Evolutionary conservation across 2,888 invertebrate genomes (phyloP), one percentile per base, ranked within the genome.

Genomic region (Imbricaverruca yamaguchii): DNA sequence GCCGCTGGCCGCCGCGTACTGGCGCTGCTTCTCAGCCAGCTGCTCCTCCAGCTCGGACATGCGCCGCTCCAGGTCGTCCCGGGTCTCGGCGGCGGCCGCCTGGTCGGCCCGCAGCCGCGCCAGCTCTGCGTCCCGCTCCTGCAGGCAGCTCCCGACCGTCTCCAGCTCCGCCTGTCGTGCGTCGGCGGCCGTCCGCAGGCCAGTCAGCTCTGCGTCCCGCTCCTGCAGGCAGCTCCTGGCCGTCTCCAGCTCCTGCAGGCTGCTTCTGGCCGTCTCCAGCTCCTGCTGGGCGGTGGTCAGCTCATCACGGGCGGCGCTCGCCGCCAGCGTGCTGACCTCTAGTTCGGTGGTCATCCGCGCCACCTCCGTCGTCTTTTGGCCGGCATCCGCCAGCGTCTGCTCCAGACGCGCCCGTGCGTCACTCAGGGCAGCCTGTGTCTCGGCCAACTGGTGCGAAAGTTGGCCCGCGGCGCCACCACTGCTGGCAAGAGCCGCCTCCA

Each of bases 21-120:
- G 74, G 18, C 74, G 53, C 74, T 74, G 74, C 55, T 74, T 74
- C 74, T 74, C 74, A 3, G 74, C 74, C 55, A 74, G 55, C 74
- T 74, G 74, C 8, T 74, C 55, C 55, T 74, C 74, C 18, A 74
- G 21, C 74, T 74, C 74, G 15, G 74, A 11, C 18, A 74, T 10
- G 21, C 74, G 74, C 21, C 55, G 53, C 74, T 74, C 74, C 53
- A 74, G 74, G 55, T 74, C 74, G 55, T 74, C 74, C 6, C 74
- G 53, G 7, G 74, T 74, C 53, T 53, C 74, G 21, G 55, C 74
- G 4, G 18, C 74, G 6, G 74, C 74, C 53, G 11, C 21, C 18
- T 1, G 74, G 10, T 18, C 74, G 0, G 55, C 55, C 55, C 0
- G 21, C 9, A 10, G 7, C 23, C 21, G 18, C 74, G 53, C 53